These are phyloP conservation scores for Octopus bimaculoides DNA, from an alignment of 1,140 invertebrate genomes.

Conservation along the genomic window DNA sequence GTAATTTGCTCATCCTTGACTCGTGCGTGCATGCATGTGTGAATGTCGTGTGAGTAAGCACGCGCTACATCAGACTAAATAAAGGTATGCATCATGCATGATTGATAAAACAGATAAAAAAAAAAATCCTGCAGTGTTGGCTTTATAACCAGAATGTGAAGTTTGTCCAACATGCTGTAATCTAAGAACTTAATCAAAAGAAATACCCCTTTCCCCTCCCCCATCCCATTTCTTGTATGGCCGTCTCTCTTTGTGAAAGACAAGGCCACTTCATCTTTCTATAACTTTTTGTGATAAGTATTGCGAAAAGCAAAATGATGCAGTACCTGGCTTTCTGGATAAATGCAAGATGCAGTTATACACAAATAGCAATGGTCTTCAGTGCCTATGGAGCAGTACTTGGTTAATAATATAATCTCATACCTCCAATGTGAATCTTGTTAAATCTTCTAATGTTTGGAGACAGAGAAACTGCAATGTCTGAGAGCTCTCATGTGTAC, in stretches of 20 bases:
- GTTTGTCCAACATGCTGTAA: neutral
- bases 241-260: neutral
- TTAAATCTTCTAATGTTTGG: no score
- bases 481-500: no score
- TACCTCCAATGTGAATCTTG: no score
- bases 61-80: neutral
- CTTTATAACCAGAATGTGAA: neutral
- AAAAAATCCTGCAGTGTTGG: neutral
- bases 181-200: neutral
- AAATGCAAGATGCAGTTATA: no score
- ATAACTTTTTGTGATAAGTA: neutral
- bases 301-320: no score
- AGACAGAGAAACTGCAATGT: no score
- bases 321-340: no score
- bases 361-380: no score
- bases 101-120: neutral
- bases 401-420: no score
- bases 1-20: neutral
- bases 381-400: no score
- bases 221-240: neutral
- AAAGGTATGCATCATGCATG: neutral
- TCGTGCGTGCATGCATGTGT: slow-evolving; percentile 2
- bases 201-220: neutral
- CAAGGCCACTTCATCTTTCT: neutral
- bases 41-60: slow-evolving; percentile 3